phyloP scores from a whole-genome alignment of 1,140 invertebrate species.

The Bathynomus jamesi region DNA sequence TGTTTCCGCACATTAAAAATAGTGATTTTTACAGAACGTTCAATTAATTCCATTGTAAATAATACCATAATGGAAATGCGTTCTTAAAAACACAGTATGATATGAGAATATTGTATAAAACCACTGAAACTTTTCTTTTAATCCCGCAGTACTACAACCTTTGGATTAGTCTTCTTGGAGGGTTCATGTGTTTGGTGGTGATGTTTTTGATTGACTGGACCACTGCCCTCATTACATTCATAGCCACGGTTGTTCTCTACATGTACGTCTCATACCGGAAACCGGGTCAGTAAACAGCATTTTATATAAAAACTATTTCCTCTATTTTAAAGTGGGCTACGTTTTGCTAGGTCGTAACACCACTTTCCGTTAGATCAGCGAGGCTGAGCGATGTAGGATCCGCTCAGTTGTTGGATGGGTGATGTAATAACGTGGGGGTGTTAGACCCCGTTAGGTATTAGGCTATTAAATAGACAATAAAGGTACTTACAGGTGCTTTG shows the following conservation, averaged over 20 bases:
- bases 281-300: background rate
- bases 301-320: no score
- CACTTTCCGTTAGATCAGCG: no score
- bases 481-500: no score
- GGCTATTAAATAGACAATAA: no score
- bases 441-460: no score
- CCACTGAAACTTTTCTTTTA: background rate
- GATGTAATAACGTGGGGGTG: no score
- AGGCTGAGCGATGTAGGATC: no score
- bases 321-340: no score
- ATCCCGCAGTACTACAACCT: slow-evolving; percentile 79
- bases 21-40: background rate
- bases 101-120: background rate
- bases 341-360: no score
- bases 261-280: slow-evolving; percentile 4
- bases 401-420: no score
- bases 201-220: slow-evolving; percentile 94
- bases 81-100: background rate
- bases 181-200: slow-evolving; percentile 77
- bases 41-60: background rate
- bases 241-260: slow-evolving; percentile 50
- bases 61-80: background rate
- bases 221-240: slow-evolving; percentile 81
- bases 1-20: background rate
- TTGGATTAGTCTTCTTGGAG: slow-evolving; percentile 82